Evolutionary conservation across 2,888 invertebrate genomes (phyloP).

Genomic region (Carpatolechia fugitivella): DNA sequence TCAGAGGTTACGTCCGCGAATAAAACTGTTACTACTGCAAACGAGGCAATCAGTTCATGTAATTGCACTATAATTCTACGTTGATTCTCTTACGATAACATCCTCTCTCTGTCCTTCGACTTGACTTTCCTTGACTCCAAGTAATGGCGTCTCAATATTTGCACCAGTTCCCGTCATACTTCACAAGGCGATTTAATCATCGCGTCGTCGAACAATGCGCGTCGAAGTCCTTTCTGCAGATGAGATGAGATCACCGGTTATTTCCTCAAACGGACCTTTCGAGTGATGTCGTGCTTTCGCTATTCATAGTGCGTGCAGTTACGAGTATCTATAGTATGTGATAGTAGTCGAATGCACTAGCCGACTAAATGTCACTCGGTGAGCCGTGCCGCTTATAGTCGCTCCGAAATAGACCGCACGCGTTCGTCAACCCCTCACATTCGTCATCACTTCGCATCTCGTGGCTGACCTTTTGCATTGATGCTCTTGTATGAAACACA

Average conservation of each 20-base stretch:
- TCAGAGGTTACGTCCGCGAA: background rate
- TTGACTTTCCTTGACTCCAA: slow-evolving; percentile 12
- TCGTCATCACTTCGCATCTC: slow-evolving; percentile 56
- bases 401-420: slow-evolving; percentile 71
- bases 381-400: slow-evolving; percentile 70
- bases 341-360: slow-evolving; percentile 70
- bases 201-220: slow-evolving; percentile 4
- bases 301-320: slow-evolving; percentile 31
- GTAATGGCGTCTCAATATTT: background rate
- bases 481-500: slow-evolving; percentile 34
- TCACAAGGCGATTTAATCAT: slow-evolving; percentile 7
- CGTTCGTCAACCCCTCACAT: slow-evolving; percentile 77
- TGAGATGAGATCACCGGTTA: slow-evolving; percentile 1
- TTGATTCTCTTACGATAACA: background rate
- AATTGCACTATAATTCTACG: slow-evolving; percentile 5
- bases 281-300: background rate
- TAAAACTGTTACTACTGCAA: background rate
- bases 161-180: background rate
- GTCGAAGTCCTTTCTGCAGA: background rate
- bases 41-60: background rate
- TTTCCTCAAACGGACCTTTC: slow-evolving; percentile 4
- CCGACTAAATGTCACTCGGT: slow-evolving; percentile 76
- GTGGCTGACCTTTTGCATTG: slow-evolving; percentile 61
- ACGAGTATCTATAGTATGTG: slow-evolving; percentile 45
- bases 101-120: slow-evolving; percentile 10